Evolutionary conservation across 2,113 vertebrate species (phyloP).

Genomic region (Propithecus coquereli): DNA sequence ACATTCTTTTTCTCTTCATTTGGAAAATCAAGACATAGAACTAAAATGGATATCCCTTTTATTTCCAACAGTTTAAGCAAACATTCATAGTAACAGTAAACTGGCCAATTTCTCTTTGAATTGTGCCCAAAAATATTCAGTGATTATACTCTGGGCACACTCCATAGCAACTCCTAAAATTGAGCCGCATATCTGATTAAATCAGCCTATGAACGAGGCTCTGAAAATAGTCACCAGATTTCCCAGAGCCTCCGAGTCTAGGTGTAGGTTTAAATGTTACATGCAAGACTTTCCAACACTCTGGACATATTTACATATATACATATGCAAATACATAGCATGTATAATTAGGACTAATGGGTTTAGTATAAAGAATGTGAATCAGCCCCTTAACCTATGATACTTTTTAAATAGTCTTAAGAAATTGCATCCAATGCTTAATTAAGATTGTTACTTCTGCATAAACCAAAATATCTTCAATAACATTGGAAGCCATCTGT

Average conservation of each 20-base stretch:
- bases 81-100: background rate
- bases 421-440: background rate
- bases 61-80: background rate
- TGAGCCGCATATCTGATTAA: background rate
- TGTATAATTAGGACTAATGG: background rate
- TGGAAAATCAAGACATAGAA: background rate
- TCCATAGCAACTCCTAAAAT: background rate
- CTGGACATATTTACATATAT: background rate
- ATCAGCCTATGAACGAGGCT: background rate
- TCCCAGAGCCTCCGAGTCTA: background rate
- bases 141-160: no score
- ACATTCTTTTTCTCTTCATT: background rate
- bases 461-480: background rate
- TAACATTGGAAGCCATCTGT: background rate
- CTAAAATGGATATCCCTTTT: background rate
- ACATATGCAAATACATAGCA: background rate
- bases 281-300: background rate
- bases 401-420: background rate
- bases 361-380: background rate
- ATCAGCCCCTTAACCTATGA: background rate
- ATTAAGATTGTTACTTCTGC: background rate
- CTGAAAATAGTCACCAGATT: background rate
- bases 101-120: background rate
- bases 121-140: background rate
- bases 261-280: background rate